Evolutionary conservation across 2,888 invertebrate species (phyloP), one percentile per base, ranked within the genome.

Genomic region (Yponomeuta sedellus): DNA sequence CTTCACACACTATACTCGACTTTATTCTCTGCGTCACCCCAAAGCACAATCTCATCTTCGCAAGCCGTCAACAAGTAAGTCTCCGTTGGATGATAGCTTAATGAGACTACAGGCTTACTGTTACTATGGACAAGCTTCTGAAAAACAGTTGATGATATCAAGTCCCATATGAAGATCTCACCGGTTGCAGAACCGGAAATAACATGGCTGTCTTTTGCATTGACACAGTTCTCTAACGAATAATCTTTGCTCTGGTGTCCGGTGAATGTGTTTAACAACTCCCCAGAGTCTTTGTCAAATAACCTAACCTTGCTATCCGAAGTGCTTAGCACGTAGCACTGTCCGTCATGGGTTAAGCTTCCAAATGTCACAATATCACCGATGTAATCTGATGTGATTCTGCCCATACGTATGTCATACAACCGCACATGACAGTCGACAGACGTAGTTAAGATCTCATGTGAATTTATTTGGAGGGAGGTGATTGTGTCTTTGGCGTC

Each of bases 401-500:
- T 94, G 0, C 98, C 99, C 71, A 94, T 94, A 66, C 99, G 91
- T 64, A 99, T 93, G 86, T 99, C 99, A 80, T 99, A 99, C 69
- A 96, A 88, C 16, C 99, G 77, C 12, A 97, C 92, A 74, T 95
- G 95, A 57, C 96, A 95, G 83, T 99, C 99, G 0, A 98, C 94
- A 0, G 98, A 98, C 8, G 96, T 95, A 0, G 97, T 94, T 63
- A 98, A 89, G 71, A 99, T 96, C 91, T 98, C 97, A 85, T 97
- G 94, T 79, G 97, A 96, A 1, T 96, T 96, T 1, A 98, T 94
- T 78, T 94, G 93, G 44, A 97, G 81, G 0, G 94, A 93, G 0
- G 95, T 96, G 70, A 97, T 94, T 71, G 97, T 96, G 82, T 99
- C 99, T 82, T 97, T 98, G 0, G 99, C 98, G 72, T 99, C 98